Evolutionary conservation across 2,888 invertebrate species (phyloP).

Genomic region (Erannis defoliaria): DNA sequence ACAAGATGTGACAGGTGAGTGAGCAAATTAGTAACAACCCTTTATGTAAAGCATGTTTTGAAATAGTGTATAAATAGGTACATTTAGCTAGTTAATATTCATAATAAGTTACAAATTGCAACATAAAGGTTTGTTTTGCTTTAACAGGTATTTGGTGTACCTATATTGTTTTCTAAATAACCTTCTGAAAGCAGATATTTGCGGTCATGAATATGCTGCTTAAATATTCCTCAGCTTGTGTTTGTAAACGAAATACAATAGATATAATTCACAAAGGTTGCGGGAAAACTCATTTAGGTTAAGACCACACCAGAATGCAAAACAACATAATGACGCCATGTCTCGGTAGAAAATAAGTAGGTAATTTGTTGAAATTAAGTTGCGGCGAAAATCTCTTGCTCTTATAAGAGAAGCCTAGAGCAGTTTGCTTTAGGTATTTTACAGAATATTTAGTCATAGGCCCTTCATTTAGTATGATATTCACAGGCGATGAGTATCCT

Average conservation of each 20-base stretch:
- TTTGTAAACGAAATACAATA: slow-evolving; percentile 14
- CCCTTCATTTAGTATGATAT: not conserved
- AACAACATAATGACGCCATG: slow-evolving; percentile 13
- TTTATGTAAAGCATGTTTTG: not conserved
- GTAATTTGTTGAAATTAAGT: not conserved
- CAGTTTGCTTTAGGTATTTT: not conserved
- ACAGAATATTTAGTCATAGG: not conserved
- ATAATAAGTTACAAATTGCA: not conserved
- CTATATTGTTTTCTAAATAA: slow-evolving; percentile 17
- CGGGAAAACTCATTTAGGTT: slow-evolving; percentile 20
- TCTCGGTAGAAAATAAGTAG: slow-evolving; percentile 1
- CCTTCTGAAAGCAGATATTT: not conserved
- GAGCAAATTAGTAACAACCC: too few relatives aligned
- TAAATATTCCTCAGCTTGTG: slow-evolving; percentile 12
- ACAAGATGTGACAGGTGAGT: too few relatives aligned
- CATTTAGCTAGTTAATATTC: not conserved
- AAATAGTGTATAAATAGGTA: not conserved
- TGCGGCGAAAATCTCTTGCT: not conserved
- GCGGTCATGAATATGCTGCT: slow-evolving; percentile 2
- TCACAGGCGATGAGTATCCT: too few relatives aligned
- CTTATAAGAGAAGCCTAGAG: not conserved
- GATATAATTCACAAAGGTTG: slow-evolving; percentile 15
- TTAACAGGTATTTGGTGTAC: not conserved
- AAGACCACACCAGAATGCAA: slow-evolving; percentile 1
- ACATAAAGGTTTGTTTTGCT: not conserved